Evolutionary conservation across 2,888 invertebrate genomes (phyloP).

Genomic region (Drosophila siamana): DNA sequence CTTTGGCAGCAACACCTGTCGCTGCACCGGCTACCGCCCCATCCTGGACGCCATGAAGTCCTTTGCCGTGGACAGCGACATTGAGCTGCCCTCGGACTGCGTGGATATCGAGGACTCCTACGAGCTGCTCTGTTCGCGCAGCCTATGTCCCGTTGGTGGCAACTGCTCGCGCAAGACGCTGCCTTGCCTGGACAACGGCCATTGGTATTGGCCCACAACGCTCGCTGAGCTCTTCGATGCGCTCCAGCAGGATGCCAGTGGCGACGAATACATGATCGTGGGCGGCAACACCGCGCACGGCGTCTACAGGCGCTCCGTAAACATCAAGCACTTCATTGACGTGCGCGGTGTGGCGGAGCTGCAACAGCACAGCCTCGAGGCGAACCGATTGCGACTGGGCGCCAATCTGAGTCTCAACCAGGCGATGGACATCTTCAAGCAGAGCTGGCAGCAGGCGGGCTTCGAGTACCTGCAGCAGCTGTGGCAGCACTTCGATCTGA

Average conservation of each 20-base stretch:
- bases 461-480: conserved; percentile 86
- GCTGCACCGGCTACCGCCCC: conserved; percentile 92
- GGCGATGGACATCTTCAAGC: conserved; percentile 85
- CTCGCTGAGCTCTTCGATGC: conserved; percentile 67
- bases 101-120: conserved; percentile 84
- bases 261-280: conserved; percentile 87
- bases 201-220: conserved; percentile 81
- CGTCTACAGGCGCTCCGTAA: conserved; percentile 83
- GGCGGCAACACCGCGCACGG: conserved; percentile 93
- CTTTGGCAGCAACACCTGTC: conserved; percentile 92
- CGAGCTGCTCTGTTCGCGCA: conserved; percentile 61
- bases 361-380: conserved; percentile 83
- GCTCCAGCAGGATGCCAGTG: conserved; percentile 79
- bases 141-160: conserved; percentile 84
- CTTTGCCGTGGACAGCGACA: conserved; percentile 88
- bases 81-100: conserved; percentile 85
- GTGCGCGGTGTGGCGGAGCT: conserved; percentile 88
- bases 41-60: conserved; percentile 93
- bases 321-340: conserved; percentile 87
- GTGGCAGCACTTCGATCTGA: conserved; percentile 87
- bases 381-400: conserved; percentile 74
- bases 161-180: conserved; percentile 74
- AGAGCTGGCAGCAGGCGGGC: conserved; percentile 82
- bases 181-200: conserved; percentile 47
- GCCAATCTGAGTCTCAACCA: conserved; percentile 86